Conservation (phyloP, 2,888 invertebrate genomes). For the Ophion slaviceki region DNA sequence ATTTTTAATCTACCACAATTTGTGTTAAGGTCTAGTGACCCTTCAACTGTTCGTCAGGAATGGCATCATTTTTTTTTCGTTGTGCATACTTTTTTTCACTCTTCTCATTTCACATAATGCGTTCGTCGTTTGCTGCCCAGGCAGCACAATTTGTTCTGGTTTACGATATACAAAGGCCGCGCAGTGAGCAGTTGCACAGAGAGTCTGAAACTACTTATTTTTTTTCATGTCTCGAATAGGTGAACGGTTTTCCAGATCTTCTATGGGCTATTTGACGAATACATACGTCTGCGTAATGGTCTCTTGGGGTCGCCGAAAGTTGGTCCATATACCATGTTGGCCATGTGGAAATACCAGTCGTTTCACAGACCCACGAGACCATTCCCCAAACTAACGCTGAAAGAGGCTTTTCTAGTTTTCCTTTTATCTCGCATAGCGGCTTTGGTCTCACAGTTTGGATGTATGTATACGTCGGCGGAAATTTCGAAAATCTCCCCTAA, state of each 20-base stretch:
- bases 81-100: too few species aligned
- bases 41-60: too few species aligned
- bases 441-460: neutral
- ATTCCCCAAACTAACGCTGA: constrained; percentile 17
- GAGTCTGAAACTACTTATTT: constrained; percentile 22
- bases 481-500: constrained; percentile 5
- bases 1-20: too few species aligned
- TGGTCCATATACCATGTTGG: constrained; percentile 11
- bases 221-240: neutral
- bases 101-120: too few species aligned
- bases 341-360: constrained; percentile 8
- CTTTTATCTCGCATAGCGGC: neutral
- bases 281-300: constrained; percentile 30
- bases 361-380: constrained; percentile 28
- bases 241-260: constrained; percentile 9
- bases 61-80: too few species aligned
- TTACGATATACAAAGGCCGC: constrained; percentile 13
- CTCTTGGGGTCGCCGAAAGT: constrained; percentile 7
- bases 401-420: constrained; percentile 51
- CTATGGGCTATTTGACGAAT: constrained; percentile 21
- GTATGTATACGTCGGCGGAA: neutral
- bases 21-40: too few species aligned
- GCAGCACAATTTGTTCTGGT: neutral
- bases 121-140: neutral
- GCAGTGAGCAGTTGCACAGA: neutral